A percentile compares a stretch with the other conserved stretches of the same genome.
Evolutionary conservation across 2,888 invertebrate genomes (phyloP).

Genomic region (Penaeus monodon): DNA sequence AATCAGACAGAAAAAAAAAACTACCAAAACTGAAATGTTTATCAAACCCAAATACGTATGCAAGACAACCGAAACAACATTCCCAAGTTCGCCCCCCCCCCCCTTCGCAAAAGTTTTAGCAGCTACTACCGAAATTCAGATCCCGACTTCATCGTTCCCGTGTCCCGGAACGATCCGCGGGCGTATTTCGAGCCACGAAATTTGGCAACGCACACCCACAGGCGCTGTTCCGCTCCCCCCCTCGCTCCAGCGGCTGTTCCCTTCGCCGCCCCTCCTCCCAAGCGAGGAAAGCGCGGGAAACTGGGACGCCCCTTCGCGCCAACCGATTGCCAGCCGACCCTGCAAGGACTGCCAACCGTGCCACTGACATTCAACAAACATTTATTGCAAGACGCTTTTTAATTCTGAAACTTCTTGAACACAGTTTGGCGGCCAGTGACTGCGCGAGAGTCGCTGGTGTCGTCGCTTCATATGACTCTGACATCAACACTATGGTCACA

Average conservation of each 20-base stretch:
- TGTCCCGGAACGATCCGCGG: too few relatives aligned
- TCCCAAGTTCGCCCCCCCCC: too few relatives aligned
- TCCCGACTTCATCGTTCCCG: too few relatives aligned
- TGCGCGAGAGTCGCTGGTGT: neutral
- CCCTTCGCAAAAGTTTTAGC: too few relatives aligned
- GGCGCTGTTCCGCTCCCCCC: constrained; percentile 29
- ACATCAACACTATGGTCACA: neutral
- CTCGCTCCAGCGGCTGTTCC: constrained; percentile 44
- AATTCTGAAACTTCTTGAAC: neutral
- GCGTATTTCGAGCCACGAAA: neutral
- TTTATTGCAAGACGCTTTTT: neutral
- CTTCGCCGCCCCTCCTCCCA: constrained; percentile 24
- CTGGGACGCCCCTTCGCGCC: constrained; percentile 58
- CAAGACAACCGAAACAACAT: too few relatives aligned
- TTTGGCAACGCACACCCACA: constrained; percentile 38
- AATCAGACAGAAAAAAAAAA: too few relatives aligned
- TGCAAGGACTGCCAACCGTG: constrained; percentile 44
- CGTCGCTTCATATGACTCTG: neutral
- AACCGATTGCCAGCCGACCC: constrained; percentile 39
- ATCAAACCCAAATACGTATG: too few relatives aligned
- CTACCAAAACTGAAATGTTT: too few relatives aligned
- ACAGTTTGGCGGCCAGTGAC: too few relatives aligned
- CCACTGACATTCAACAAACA: neutral
- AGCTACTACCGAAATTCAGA: too few relatives aligned
- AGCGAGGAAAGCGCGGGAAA: constrained; percentile 57